Base-by-base conservation (phyloP, 2,113 vertebrate species). In the Hoplias malabaricus region DNA sequence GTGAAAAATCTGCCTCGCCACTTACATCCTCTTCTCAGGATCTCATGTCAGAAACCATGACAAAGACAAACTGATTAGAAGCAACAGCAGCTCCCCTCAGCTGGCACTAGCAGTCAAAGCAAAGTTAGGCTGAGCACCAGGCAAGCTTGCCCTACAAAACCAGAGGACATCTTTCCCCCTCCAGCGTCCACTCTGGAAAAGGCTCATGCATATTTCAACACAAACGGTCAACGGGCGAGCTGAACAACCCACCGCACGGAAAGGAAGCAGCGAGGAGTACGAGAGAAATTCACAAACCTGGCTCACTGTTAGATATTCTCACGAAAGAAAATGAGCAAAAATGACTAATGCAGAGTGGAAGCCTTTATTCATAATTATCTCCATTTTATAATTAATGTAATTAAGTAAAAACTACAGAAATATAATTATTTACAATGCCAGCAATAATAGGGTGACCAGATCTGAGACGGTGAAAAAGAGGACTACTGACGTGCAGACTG, bases 141-240 rank as follows among this genome's bases (percentile, higher is more conserved):
- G 14, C 48, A 56, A 56, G 50, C 48, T 48, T 33, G 33, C 31
- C 23, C 73, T 73, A 53, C 62, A 77, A 77, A 77, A 67, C 75
- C 50, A 31, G 11, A 62, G 50, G 65, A 78, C 23, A 74, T 29
- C 63, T 19, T 21, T 33, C 40, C 40, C 46, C 70, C 31, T 36
- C 34, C 21, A 62, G 66, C 57, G 50, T 42, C 42, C 59, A n/a
- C 46, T 63, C 63, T 62, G 63, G 14, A 62, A 73, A 36, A 66
- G n/a, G 21, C 38, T 75, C 25, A 67, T 67, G 50, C 66, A 82
- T 79, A 75, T 79, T 78, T 78, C 48, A 82, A 69, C 65, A 57
- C 46, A 50, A 69, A 69, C 23, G 31, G 38, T 50, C 65, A 38
- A 34, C 23, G 4, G 62, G n/a, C 75, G 54, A 69, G 54, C 67